A percentile compares a stretch with the other conserved stretches of the same genome.
phyloP scores from a whole-genome alignment of 30 jellyfish, hydroid and myxozoan species.

The Chironex yamaguchii region DNA sequence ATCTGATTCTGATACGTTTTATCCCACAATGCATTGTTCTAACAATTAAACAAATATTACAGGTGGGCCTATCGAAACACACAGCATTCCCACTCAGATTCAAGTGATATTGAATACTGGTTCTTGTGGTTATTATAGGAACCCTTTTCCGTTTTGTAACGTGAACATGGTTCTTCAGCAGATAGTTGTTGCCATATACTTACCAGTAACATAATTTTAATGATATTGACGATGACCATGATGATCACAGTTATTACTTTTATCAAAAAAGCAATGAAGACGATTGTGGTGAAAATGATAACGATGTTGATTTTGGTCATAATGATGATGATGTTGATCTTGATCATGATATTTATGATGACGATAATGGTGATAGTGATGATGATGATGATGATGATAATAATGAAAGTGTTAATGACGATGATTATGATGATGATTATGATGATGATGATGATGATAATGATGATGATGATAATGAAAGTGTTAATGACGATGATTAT shows the following conservation, averaged over 20 bases:
- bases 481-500: not conserved
- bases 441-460: not conserved
- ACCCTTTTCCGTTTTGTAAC: too few relatives aligned
- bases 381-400: not conserved
- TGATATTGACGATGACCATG: too few relatives aligned
- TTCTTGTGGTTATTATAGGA: too few relatives aligned
- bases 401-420: not conserved
- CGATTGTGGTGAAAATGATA: not conserved
- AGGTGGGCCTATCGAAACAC: too few relatives aligned
- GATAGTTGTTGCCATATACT: too few relatives aligned
- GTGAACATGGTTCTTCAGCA: too few relatives aligned
- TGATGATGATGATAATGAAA: not conserved
- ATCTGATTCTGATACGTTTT: too few relatives aligned
- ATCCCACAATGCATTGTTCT: too few relatives aligned
- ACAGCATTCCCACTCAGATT: too few relatives aligned
- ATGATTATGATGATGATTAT: not conserved
- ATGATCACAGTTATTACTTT: not conserved
- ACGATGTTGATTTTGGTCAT: not conserved
- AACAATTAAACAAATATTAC: too few relatives aligned
- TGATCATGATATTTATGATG: not conserved
- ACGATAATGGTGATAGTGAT: not conserved
- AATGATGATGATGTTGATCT: not conserved
- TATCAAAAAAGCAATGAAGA: not conserved
- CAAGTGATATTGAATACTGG: too few relatives aligned
- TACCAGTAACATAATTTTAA: too few relatives aligned